Evolutionary conservation across 2,113 vertebrate genomes (phyloP).

Genomic region (Cyphomyrus plagiostoma): DNA sequence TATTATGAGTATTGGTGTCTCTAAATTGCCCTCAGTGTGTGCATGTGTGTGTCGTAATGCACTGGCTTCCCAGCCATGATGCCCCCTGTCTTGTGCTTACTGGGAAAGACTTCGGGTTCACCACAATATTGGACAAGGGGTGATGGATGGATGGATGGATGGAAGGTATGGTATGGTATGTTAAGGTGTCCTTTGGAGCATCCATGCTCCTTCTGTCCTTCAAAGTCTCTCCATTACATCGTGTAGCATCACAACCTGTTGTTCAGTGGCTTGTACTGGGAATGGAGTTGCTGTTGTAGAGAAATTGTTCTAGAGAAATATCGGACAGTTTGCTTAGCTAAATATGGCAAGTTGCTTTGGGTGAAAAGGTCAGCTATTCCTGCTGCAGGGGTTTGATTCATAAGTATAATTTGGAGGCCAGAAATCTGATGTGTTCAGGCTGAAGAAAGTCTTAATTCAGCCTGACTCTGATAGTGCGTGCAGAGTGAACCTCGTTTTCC

Average conservation of each 20-base stretch:
- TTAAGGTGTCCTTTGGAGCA: neutral
- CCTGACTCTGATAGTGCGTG: conserved; percentile 16
- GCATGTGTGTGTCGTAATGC: neutral
- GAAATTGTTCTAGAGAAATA: neutral
- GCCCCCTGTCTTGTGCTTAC: neutral
- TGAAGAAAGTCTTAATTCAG: neutral
- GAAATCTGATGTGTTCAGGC: neutral
- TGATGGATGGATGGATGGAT: neutral
- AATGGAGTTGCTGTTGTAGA: neutral
- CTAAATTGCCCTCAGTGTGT: neutral
- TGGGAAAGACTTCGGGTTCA: neutral
- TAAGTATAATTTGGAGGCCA: neutral
- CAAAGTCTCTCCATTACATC: neutral
- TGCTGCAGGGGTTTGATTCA: neutral
- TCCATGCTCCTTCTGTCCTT: neutral
- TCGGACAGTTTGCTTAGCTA: neutral
- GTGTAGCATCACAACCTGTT: neutral
- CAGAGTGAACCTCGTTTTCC: conserved; percentile 26
- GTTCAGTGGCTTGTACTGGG: neutral
- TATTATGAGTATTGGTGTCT: neutral
- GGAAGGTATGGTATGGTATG: neutral
- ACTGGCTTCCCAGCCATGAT: neutral
- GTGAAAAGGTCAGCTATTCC: neutral
- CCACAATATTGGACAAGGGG: neutral
- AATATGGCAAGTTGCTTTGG: neutral